phyloP scores from a whole-genome alignment of 2,113 vertebrate species.

The Silurus glanis region DNA sequence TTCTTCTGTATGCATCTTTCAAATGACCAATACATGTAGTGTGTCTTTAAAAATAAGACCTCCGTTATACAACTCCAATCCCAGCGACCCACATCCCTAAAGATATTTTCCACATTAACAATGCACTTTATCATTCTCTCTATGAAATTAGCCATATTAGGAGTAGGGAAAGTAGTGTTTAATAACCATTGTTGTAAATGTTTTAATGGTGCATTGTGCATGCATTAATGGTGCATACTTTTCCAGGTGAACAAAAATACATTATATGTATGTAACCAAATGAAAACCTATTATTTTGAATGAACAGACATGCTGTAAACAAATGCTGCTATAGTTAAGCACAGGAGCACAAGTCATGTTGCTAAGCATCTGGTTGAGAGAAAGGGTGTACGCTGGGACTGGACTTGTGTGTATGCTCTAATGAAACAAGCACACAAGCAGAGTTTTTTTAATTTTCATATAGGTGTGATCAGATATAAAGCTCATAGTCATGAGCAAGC shows the following conservation, averaged over 20 bases:
- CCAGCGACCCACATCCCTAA: not conserved
- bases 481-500: not conserved
- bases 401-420: not conserved
- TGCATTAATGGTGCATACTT: too few relatives aligned
- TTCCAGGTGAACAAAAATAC: not conserved
- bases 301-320: not conserved
- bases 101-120: not conserved
- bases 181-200: not conserved
- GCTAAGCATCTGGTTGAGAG: not conserved
- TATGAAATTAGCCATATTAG: not conserved
- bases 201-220: not conserved
- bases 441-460: not conserved
- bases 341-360: not conserved
- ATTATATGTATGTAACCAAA: not conserved
- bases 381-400: not conserved
- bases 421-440: not conserved
- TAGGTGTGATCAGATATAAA: not conserved
- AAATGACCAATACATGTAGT: not conserved
- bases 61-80: not conserved
- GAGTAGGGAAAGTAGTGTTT: not conserved
- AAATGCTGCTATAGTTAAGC: not conserved
- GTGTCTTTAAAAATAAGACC: not conserved
- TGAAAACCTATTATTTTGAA: not conserved
- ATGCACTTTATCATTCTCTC: not conserved
- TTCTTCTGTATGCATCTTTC: not conserved